These are phyloP conservation scores for Orchestia grillus DNA, from an alignment of 1,140 invertebrate genomes.

Conservation along the genomic window DNA sequence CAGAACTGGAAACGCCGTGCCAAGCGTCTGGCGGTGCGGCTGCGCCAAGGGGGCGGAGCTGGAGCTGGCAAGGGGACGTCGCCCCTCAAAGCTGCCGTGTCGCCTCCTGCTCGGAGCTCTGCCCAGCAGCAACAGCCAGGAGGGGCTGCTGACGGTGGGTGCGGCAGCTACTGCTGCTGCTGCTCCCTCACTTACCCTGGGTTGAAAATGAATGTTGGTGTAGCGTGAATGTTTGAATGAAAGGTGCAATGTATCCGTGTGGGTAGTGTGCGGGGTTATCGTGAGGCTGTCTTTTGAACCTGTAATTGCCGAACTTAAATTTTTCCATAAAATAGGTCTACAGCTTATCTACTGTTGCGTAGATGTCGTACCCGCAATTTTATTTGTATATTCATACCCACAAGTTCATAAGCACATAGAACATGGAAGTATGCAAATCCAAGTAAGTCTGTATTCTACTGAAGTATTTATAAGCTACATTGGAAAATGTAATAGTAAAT, in stretches of 20 bases:
- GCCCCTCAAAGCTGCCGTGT: conserved; percentile 66
- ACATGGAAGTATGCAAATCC: no score
- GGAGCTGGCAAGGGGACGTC: conserved; percentile 63
- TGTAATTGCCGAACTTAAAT: no score
- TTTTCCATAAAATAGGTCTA: no score
- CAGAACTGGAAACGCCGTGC: conserved; percentile 84
- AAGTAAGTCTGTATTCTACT: no score
- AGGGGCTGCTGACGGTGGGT: not conserved
- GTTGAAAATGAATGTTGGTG: not conserved
- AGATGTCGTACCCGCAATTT: no score
- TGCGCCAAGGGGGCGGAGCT: conserved; percentile 70
- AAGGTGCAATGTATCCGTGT: not conserved
- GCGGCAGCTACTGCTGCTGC: not conserved
- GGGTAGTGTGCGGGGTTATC: not conserved
- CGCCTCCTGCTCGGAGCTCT: not conserved
- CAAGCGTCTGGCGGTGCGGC: conserved; percentile 77
- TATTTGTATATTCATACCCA: no score
- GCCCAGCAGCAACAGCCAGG: not conserved
- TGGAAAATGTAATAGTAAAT: no score
- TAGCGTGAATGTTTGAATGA: not conserved
- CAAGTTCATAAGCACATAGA: no score
- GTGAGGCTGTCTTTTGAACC: no score
- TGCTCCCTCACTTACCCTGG: not conserved
- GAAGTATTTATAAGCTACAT: no score
- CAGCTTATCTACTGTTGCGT: no score